Evolutionary conservation across 2,797 vertebrate genomes (phyloP).

Genomic region (Coregonus suidteri): DNA sequence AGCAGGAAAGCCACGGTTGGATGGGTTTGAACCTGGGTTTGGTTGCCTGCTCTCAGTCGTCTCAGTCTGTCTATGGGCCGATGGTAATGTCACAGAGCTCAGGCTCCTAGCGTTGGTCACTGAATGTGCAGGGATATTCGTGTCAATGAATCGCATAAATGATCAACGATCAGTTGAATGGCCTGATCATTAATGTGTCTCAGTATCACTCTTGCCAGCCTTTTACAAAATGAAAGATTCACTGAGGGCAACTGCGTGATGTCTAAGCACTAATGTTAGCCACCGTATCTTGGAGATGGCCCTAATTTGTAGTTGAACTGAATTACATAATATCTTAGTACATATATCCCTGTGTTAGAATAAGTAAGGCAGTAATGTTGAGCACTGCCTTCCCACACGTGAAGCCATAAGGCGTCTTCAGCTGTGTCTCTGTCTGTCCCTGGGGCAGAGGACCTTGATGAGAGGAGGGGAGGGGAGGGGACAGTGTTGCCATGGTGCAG

Average conservation of each 20-base stretch:
- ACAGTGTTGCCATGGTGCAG: constrained; percentile 78
- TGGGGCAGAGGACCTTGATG: constrained; percentile 24
- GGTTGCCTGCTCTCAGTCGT: not conserved
- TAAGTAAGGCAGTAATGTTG: not conserved
- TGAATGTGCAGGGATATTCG: not conserved
- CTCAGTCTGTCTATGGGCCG: not conserved
- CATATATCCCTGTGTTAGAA: not conserved
- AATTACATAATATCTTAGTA: not conserved
- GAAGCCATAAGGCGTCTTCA: not conserved
- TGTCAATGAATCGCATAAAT: not conserved
- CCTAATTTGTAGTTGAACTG: not conserved
- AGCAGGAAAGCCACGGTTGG: not conserved
- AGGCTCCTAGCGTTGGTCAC: constrained; percentile 1
- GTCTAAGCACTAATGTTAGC: not conserved
- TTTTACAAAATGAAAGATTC: not conserved
- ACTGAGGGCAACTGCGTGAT: constrained; percentile 2
- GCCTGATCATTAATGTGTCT: not conserved
- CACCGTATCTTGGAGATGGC: not conserved
- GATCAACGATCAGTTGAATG: constrained; percentile 5
- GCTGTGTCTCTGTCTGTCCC: not conserved
- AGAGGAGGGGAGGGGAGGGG: constrained; percentile 4
- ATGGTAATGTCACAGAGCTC: constrained; percentile 7
- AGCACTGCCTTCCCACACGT: not conserved
- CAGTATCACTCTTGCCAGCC: not conserved
- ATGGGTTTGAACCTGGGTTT: not conserved